These are phyloP conservation scores for Perdix hodgsoniae DNA, from an alignment of 2,797 vertebrate species.

Conservation along the genomic window DNA sequence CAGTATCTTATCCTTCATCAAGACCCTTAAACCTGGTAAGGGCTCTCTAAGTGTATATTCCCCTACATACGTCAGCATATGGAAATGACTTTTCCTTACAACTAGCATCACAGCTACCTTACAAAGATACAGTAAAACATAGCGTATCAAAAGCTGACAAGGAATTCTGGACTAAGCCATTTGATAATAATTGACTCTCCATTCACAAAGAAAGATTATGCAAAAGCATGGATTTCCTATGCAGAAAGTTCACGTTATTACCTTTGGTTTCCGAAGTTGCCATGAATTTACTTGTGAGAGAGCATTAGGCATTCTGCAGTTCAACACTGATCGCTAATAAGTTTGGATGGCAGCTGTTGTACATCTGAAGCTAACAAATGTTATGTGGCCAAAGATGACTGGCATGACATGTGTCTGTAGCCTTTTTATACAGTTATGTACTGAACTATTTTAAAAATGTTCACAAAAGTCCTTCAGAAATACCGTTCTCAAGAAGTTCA, in stretches of 20 bases:
- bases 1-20: background rate
- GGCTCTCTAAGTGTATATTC: background rate
- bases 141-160: background rate
- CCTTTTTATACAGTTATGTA: conserved; percentile 71
- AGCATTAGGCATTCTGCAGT: conserved; percentile 7
- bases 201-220: background rate
- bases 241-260: background rate
- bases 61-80: background rate
- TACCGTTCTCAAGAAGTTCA: conserved; percentile 57
- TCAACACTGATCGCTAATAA: conserved; percentile 64
- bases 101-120: background rate
- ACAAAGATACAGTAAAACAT: background rate
- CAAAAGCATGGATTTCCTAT: background rate
- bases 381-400: conserved; percentile 80
- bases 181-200: background rate
- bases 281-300: conserved; percentile 12
- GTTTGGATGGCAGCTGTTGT: conserved; percentile 77
- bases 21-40: background rate
- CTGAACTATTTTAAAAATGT: conserved; percentile 76
- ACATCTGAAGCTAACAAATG: conserved; percentile 81
- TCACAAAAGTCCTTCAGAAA: conserved; percentile 70
- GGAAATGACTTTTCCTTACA: background rate
- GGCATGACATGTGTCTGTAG: conserved; percentile 75
- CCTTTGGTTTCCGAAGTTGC: conserved; percentile 3
- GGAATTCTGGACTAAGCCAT: background rate